Evolutionary conservation across 2,113 vertebrate genomes (phyloP), one percentile per base, ranked within the genome.

Genomic region (Nesogale talazaci): DNA sequence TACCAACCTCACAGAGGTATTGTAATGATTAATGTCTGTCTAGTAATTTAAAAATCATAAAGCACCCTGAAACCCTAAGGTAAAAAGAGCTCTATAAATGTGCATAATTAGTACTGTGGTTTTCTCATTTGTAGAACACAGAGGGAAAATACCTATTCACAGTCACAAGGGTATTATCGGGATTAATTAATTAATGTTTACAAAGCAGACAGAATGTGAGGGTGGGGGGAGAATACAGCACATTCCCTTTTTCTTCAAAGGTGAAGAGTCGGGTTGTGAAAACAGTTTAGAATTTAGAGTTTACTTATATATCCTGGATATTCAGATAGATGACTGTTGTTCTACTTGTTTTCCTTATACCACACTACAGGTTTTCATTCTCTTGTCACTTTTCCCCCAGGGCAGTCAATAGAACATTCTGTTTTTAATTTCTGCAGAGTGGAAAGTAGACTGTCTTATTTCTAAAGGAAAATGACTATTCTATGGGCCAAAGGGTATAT

Each of bases 121-220:
- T 81, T 95, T 93, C 88, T 93, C 57, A 87, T 93, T 87, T 79
- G 12, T 95, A 65, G 25, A 86, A 90, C 70, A 80, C 19, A 78
- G 29, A 90, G 76, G 91, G 82, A 95, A 95, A 94, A 87, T 90
- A 84, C 23, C 34, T 89, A 31, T 92, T 92, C 31, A 91, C 40
- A 89, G 70, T 94, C 78, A 79, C 23, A 78, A 29, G 31, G 23
- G 15, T 80, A 82, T 89, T 93, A 78, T 80, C 79, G 56, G 20
- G 23, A 86, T 92, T 95, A 92, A 95, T 93, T 96, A 80, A 89
- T 86, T 87, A 85, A 83, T 95, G 83, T 95, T 94, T 91, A 82
- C 84, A 95, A 67, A 94, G 52, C 36, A 75, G 56, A 8, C 6
- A 34, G 36, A 89, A 84, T 82, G n/a, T 72, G 22, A 9, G 17